Conservation (phyloP, 1,140 invertebrate genomes). For the Cardiocondyla obscurior region DNA sequence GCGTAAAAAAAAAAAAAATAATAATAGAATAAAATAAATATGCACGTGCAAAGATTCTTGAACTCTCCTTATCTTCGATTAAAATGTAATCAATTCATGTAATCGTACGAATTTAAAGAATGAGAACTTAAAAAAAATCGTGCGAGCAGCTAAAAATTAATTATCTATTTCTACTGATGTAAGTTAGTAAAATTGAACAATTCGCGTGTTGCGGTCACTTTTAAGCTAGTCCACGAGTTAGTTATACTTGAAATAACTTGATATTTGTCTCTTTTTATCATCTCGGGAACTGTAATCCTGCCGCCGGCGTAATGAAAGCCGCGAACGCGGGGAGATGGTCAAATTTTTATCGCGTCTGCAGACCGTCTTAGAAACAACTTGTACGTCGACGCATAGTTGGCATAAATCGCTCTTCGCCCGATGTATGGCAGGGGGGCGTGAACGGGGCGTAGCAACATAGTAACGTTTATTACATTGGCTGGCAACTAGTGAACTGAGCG, state of each 20-base stretch:
- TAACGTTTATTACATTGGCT: slow-evolving; percentile 80
- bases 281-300: neutral
- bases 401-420: slow-evolving; percentile 68
- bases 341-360: slow-evolving; percentile 11
- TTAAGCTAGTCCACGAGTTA: neutral
- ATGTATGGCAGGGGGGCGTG: slow-evolving; percentile 79
- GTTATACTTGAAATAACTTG: neutral
- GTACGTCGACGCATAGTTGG: slow-evolving; percentile 70
- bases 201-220: neutral
- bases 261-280: neutral
- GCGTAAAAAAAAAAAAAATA: too few species aligned
- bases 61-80: too few species aligned
- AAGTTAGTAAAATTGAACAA: neutral
- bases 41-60: too few species aligned
- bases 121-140: too few species aligned
- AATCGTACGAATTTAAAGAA: too few species aligned
- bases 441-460: slow-evolving; percentile 77
- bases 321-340: neutral
- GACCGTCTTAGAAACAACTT: slow-evolving; percentile 58
- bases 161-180: too few species aligned
- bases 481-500: slow-evolving; percentile 48
- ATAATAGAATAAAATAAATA: too few species aligned
- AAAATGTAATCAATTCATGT: too few species aligned
- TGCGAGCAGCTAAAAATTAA: too few species aligned
- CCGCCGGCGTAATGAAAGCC: neutral